A percentile compares a stretch with the other conserved stretches of the same genome.
Conservation (phyloP, 1,140 invertebrate genomes). For the Oryctes rhinoceros region DNA sequence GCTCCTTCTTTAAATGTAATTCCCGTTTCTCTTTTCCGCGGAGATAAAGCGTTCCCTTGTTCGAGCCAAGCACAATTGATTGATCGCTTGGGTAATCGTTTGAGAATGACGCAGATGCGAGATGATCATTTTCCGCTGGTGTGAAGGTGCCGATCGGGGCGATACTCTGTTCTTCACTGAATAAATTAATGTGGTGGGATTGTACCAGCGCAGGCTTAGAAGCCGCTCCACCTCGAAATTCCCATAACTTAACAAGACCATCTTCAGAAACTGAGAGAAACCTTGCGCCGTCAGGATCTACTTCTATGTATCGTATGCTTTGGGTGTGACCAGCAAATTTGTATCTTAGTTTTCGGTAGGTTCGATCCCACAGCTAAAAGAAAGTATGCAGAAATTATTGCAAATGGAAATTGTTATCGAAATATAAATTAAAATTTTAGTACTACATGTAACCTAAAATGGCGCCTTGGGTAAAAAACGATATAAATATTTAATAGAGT, state of each 20-base stretch:
- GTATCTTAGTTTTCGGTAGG: constrained; percentile 37
- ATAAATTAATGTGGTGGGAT: neutral
- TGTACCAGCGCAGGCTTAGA: constrained; percentile 8
- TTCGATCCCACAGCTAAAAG: constrained; percentile 43
- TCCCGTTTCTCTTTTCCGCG: neutral
- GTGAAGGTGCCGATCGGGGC: neutral
- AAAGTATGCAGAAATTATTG: constrained; percentile 5
- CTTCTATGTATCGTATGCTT: constrained; percentile 35
- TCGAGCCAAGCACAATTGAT: neutral
- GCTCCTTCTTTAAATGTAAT: neutral
- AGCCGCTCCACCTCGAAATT: neutral
- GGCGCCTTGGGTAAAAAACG: too few relatives aligned
- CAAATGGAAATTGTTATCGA: neutral
- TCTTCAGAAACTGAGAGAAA: constrained; percentile 48
- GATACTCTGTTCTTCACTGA: neutral
- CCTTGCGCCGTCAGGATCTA: constrained; percentile 3
- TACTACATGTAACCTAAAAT: too few relatives aligned
- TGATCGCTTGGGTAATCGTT: constrained; percentile 7
- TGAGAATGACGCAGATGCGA: constrained; percentile 42
- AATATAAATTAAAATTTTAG: neutral
- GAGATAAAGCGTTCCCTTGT: neutral
- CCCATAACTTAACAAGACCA: constrained; percentile 45
- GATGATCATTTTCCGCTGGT: constrained; percentile 21
- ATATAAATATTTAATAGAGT: too few relatives aligned
- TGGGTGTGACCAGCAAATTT: constrained; percentile 43